Conservation (phyloP, 2,797 vertebrate species). For the Spea hammondii region DNA sequence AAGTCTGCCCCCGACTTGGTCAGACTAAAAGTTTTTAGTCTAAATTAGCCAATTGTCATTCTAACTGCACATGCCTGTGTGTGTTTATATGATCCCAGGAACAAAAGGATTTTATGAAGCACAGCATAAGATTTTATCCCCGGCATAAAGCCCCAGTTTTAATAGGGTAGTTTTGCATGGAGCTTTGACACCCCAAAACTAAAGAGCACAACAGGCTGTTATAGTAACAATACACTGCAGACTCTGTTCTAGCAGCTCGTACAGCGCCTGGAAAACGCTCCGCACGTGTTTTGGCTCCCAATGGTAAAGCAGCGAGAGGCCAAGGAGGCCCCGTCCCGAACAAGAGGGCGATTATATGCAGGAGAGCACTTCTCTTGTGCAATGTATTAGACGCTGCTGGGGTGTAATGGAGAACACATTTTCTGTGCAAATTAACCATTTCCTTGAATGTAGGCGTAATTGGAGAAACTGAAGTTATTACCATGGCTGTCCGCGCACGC, state of each 20-base stretch:
- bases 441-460: neutral
- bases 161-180: no score
- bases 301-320: slow-evolving; percentile 8
- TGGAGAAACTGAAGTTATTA: neutral
- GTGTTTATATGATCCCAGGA: no score
- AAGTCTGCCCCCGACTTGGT: no score
- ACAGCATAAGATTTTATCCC: no score
- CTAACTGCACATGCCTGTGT: no score
- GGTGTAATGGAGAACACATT: slow-evolving; percentile 38
- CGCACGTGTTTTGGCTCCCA: slow-evolving; percentile 1
- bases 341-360: slow-evolving; percentile 28
- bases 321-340: slow-evolving; percentile 33
- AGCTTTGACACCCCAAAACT: no score
- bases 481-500: no score
- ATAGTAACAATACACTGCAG: neutral
- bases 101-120: no score
- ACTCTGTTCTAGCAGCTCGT: neutral
- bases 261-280: neutral
- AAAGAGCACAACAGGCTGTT: no score
- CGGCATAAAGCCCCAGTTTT: no score
- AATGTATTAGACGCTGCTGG: slow-evolving; percentile 12
- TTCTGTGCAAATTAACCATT: neutral
- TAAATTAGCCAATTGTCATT: no score
- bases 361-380: slow-evolving; percentile 1
- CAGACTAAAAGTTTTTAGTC: no score